Evolutionary conservation across 2,113 vertebrate species (phyloP), one percentile per base, ranked within the genome.

Genomic region (Pungitius pungitius): DNA sequence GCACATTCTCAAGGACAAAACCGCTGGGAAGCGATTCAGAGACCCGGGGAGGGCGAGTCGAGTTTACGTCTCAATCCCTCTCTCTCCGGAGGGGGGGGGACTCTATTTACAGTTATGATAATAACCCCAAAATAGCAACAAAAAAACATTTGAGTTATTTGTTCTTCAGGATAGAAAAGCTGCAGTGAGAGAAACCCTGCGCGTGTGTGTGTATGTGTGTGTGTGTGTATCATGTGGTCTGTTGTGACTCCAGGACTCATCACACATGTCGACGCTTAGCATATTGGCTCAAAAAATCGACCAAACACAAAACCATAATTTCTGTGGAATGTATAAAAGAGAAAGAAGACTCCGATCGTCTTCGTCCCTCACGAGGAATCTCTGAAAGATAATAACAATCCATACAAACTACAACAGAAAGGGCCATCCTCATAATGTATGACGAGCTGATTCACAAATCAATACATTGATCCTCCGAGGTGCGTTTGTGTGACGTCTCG

Each of bases 1-100:
- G 94, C 92, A 94, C 94, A 94, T 94, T 94, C 89, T 93, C 94
- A 94, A 94, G 94, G 94, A 90, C 93, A 92, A 86, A 89, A 87
- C 81, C 56, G 81, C 88, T 81, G 90, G 71, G 82, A 78, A 82
- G 74, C 43, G 78, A 87, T 77, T 81, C 84, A 85, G 82, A 84
- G 83, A 79, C 81, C 69, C 30, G 73, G 77, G 82, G 71, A 82
- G 81, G 71, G 80, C 73, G 61, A 85, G 78, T 73, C 80, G 80
- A 77, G 87, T 90, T 89, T 87, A 88, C 80, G 80, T 82, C 71
- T 81, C 72, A 10, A 85, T 66, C 51, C 11, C 47, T 79, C 64
- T 58, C 57, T 58, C 67, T 62, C 68, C 57, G 60, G 65, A 77
- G 82, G 82, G 74, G 74, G 83, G 4, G 84, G 83, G 74, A 69